Percentiles rank a stretch among this genome's conserved stretches.
Evolutionary conservation across 2,888 invertebrate genomes (phyloP).

Genomic region (Leptopilina myrica): DNA sequence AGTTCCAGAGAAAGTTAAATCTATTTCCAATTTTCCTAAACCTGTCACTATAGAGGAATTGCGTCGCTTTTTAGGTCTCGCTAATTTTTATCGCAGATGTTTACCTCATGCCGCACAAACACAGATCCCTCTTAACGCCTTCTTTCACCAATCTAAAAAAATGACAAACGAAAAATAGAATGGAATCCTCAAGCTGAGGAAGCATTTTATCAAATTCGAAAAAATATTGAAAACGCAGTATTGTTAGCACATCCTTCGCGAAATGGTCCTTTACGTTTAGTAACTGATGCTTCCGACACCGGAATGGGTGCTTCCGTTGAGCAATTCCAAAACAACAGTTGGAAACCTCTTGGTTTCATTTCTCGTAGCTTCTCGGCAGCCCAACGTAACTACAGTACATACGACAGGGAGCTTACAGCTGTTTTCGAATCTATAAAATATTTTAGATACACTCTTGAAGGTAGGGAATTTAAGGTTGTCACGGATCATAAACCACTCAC

Average conservation of each 20-base stretch:
- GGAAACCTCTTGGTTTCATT: slow-evolving; percentile 60
- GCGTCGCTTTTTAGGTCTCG: too few relatives aligned
- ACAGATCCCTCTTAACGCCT: too few relatives aligned
- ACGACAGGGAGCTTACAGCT: slow-evolving; percentile 60
- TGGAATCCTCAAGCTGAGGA: too few relatives aligned
- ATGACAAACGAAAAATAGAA: too few relatives aligned
- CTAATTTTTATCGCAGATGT: too few relatives aligned
- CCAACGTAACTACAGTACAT: slow-evolving; percentile 60
- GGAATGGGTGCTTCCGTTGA: slow-evolving; percentile 51
- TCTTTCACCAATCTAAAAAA: too few relatives aligned
- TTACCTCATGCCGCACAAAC: too few relatives aligned
- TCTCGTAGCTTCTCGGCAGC: slow-evolving; percentile 58
- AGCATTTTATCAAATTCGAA: too few relatives aligned
- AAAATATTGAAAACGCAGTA: too few relatives aligned
- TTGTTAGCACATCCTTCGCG: slow-evolving; percentile 24
- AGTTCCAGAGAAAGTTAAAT: neutral
- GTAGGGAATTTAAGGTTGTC: slow-evolving; percentile 9
- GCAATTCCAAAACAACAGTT: slow-evolving; percentile 49
- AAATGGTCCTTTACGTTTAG: neutral
- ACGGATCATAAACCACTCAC: neutral
- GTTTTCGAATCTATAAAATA: slow-evolving; percentile 56
- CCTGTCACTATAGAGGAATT: too few relatives aligned
- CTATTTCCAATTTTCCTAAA: too few relatives aligned
- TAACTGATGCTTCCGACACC: slow-evolving; percentile 52
- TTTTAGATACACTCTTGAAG: slow-evolving; percentile 56